Base-by-base conservation (phyloP, 1,140 invertebrate genomes). In the Trichonephila clavipes region DNA sequence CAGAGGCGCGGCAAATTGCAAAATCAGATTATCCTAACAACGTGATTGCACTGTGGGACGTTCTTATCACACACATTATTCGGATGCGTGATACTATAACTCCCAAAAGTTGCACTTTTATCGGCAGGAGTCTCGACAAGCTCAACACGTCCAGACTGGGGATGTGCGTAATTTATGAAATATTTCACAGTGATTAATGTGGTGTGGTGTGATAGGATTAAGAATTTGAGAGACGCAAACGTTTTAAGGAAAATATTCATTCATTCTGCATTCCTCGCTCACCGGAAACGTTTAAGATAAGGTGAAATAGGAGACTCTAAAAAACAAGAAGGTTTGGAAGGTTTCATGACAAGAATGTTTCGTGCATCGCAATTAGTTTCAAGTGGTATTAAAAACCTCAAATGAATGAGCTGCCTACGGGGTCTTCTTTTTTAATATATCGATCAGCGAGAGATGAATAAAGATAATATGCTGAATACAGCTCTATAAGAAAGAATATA, bases 11-110 rank as follows among this genome's bases (percentile, higher is more conserved):
- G 77, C 90, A 85, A 85, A 77, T 59, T 61, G 59, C 85, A 87
- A 87, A 87, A 92, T 92, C 77, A 51, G 90, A 92, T 92, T 92
- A 92, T 64, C n/a, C 61, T 92, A 85, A 92, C 58, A 85, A 66
- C 72, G 44, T 92, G 90, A 92, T 92, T 85, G 34, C 34, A 66
- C 28, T 66, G 34, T 51, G 61, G 77, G 90, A 21, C 7, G 58
- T 14, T 59, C 81, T 92, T 92, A 92, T 92, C 90, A 92, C 90
- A 92, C 90, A 81, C 51, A 89, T 64, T 64, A 59, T 85, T 61
- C 51, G 83, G 81, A 85, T 85, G n/a, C 86, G 86, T 62, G 86
- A 88, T 88, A 88, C 40, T 88, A 66, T 44, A 88, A 64, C 59
- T 66, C 58, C 28, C 34, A 88, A 88, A 88, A 88, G 28, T 88